Evolutionary conservation across 2,797 vertebrate species (phyloP).

Genomic region (Liparis tanakae): DNA sequence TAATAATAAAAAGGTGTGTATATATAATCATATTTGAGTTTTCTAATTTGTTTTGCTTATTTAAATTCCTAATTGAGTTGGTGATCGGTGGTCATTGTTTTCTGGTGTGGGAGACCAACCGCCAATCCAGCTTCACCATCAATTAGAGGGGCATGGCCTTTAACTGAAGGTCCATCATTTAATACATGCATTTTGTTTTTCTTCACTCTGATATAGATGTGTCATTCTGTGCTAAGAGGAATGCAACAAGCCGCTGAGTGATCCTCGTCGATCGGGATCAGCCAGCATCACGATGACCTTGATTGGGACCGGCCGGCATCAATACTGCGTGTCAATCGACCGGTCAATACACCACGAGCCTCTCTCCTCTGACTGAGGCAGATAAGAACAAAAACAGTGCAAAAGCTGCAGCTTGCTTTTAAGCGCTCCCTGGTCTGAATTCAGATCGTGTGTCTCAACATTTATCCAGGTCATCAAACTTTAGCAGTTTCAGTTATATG

Average conservation of each 20-base stretch:
- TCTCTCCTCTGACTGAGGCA: not conserved
- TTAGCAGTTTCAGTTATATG: not conserved
- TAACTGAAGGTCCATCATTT: conserved; percentile 10
- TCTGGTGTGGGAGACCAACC: too few relatives aligned
- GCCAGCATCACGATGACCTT: conserved; percentile 31
- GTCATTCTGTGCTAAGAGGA: not conserved
- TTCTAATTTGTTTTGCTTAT: too few relatives aligned
- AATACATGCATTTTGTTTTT: not conserved
- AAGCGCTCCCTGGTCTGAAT: not conserved
- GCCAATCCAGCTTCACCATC: too few relatives aligned
- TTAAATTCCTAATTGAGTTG: too few relatives aligned
- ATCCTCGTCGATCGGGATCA: conserved; percentile 17
- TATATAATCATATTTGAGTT: too few relatives aligned
- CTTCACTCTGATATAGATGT: not conserved
- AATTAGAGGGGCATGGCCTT: too few relatives aligned
- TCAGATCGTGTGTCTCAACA: conserved; percentile 8
- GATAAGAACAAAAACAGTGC: conserved; percentile 6
- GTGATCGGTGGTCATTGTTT: too few relatives aligned
- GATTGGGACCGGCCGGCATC: conserved; percentile 23
- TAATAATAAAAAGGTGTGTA: too few relatives aligned
- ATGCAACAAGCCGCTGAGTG: conserved; percentile 7
- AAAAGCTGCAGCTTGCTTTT: not conserved
- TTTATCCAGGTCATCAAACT: conserved; percentile 34
- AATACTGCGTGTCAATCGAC: conserved; percentile 20
- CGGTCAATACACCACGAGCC: not conserved